A percentile compares a stretch with the other conserved stretches of the same genome.
Evolutionary conservation across 2,113 vertebrate genomes (phyloP).

Genomic region (Etheostoma spectabile): DNA sequence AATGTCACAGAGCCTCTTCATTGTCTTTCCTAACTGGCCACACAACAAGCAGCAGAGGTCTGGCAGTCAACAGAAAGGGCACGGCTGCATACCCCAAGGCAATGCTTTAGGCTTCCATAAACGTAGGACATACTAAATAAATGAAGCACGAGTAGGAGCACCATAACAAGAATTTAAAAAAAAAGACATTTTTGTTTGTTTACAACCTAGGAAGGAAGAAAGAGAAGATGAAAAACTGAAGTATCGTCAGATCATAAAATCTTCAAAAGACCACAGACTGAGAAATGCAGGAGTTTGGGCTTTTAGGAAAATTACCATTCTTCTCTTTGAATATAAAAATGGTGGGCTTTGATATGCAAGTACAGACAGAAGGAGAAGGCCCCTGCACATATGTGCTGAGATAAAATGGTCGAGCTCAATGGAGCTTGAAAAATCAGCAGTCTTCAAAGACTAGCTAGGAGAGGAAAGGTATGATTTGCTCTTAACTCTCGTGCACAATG

Average conservation of each 20-base stretch:
- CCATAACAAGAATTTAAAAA: fast-evolving
- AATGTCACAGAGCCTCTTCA: conserved; percentile 55
- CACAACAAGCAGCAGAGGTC: conserved; percentile 53
- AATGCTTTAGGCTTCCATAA: conserved; percentile 12
- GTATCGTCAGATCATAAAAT: neutral
- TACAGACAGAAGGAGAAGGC: conserved; percentile 57
- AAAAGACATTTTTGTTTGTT: neutral
- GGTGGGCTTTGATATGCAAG: conserved; percentile 74
- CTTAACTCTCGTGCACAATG: conserved; percentile 24
- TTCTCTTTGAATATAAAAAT: conserved; percentile 68
- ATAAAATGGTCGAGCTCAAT: conserved; percentile 70
- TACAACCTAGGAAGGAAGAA: conserved; percentile 7
- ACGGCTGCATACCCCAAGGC: conserved; percentile 19
- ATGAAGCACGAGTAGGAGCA: neutral
- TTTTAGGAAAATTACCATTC: conserved; percentile 52
- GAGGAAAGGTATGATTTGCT: conserved; percentile 43
- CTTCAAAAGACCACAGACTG: conserved; percentile 39
- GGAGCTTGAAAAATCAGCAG: conserved; percentile 60
- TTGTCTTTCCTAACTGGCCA: conserved; percentile 59
- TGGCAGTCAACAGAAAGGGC: conserved; percentile 43
- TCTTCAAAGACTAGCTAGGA: conserved; percentile 67
- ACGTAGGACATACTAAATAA: conserved; percentile 33
- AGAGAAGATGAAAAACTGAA: neutral
- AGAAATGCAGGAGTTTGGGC: conserved; percentile 38
- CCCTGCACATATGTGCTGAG: conserved; percentile 54